Conservation (phyloP, 2,888 invertebrate species). For the Latheticus oryzae region DNA sequence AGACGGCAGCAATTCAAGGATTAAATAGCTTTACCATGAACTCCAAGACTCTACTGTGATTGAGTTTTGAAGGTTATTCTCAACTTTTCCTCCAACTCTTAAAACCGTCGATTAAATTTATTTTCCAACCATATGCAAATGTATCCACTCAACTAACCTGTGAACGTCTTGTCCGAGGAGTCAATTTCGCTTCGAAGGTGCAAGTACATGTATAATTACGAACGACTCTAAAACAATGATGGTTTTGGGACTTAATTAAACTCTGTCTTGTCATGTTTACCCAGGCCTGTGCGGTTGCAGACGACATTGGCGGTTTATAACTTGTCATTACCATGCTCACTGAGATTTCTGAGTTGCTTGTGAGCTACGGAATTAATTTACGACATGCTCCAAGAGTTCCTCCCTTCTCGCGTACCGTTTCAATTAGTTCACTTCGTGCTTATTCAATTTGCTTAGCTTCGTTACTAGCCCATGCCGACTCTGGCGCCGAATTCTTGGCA, state of each 20-base stretch:
- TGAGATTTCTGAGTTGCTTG: constrained; percentile 59
- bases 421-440: constrained; percentile 53
- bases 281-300: constrained; percentile 60
- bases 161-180: constrained; percentile 20
- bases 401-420: constrained; percentile 53
- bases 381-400: constrained; percentile 55
- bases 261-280: constrained; percentile 65
- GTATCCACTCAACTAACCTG: too few relatives aligned
- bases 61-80: constrained; percentile 44
- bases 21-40: constrained; percentile 53
- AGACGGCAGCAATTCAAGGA: constrained; percentile 53
- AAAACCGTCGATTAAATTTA: constrained; percentile 36
- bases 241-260: constrained; percentile 65
- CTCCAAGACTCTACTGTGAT: constrained; percentile 49
- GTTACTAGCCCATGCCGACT: constrained; percentile 21
- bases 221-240: constrained; percentile 62
- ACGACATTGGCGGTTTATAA: constrained; percentile 64
- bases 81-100: constrained; percentile 6
- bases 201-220: constrained; percentile 60
- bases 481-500: constrained; percentile 1
- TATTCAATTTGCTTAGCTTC: constrained; percentile 45
- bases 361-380: constrained; percentile 58
- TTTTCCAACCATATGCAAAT: constrained; percentile 2
- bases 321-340: constrained; percentile 64
- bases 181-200: constrained; percentile 46